Percentiles rank a stretch among this genome's conserved stretches.
phyloP scores from a whole-genome alignment of 2,797 vertebrate genomes.

The Cyclura pinguis region DNA sequence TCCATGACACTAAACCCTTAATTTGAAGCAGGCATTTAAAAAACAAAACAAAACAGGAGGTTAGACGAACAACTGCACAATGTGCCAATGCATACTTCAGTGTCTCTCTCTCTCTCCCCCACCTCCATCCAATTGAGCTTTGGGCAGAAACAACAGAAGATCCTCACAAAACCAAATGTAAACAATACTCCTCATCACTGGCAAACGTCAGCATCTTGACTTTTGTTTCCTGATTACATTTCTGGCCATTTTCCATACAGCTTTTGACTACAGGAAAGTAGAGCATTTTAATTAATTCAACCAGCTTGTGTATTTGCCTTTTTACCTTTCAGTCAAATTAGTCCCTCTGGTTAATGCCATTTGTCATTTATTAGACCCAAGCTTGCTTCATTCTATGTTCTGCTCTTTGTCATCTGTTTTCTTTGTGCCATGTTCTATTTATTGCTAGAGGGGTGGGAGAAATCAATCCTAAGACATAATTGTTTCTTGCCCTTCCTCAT shows the following conservation, averaged over 20 bases:
- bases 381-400: slow-evolving; percentile 40
- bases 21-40: slow-evolving; percentile 76
- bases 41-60: slow-evolving; percentile 74
- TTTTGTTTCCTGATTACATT: slow-evolving; percentile 69
- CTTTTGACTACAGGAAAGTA: slow-evolving; percentile 60
- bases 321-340: slow-evolving; percentile 56
- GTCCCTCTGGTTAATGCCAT: slow-evolving; percentile 47
- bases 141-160: slow-evolving; percentile 39
- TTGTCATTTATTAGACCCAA: slow-evolving; percentile 58
- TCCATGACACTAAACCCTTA: slow-evolving; percentile 82
- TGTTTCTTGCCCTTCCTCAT: slow-evolving; percentile 48
- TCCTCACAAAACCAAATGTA: slow-evolving; percentile 45
- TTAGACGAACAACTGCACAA: slow-evolving; percentile 67
- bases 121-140: slow-evolving; percentile 42
- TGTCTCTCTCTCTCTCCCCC: slow-evolving; percentile 21
- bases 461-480: slow-evolving; percentile 23
- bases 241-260: slow-evolving; percentile 74
- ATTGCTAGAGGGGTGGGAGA: neutral
- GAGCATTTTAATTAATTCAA: slow-evolving; percentile 69
- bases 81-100: slow-evolving; percentile 71
- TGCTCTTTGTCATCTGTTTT: slow-evolving; percentile 35
- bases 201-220: slow-evolving; percentile 60
- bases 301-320: slow-evolving; percentile 55
- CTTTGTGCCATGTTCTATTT: slow-evolving; percentile 2
- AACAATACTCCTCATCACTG: slow-evolving; percentile 57